Percentiles rank a stretch among this genome's conserved stretches.
These are phyloP conservation scores for Coremacera marginata DNA, from an alignment of 2,888 invertebrate species.

Conservation along the genomic window DNA sequence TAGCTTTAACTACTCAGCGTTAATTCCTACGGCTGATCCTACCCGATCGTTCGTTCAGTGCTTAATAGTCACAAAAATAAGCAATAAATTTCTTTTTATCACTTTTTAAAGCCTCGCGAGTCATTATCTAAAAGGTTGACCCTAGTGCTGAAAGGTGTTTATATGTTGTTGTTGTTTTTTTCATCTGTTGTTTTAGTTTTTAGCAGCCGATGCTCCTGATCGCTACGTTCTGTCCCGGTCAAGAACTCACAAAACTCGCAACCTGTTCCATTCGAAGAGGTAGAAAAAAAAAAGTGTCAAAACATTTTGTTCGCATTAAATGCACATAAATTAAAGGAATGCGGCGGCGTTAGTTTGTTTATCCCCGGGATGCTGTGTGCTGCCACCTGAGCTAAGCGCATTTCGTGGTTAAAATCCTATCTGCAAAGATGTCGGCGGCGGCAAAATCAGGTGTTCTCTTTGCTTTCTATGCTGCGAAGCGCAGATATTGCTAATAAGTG, in stretches of 20 bases:
- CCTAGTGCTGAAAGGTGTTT: slow-evolving; percentile 33
- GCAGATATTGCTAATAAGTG: slow-evolving; percentile 45
- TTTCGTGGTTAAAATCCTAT: slow-evolving; percentile 37
- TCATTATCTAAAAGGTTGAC: slow-evolving; percentile 34
- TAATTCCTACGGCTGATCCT: background rate
- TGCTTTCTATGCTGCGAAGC: slow-evolving; percentile 23
- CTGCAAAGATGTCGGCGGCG: slow-evolving; percentile 22
- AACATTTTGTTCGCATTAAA: slow-evolving; percentile 61
- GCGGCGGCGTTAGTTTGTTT: slow-evolving; percentile 35
- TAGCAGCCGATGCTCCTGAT: slow-evolving; percentile 37
- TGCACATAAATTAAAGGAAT: slow-evolving; percentile 57
- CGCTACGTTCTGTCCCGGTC: slow-evolving; percentile 43
- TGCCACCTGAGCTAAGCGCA: slow-evolving; percentile 34
- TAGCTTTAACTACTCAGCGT: slow-evolving; percentile 13
- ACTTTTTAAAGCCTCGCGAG: slow-evolving; percentile 8
- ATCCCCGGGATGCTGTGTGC: background rate
- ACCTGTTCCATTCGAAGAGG: slow-evolving; percentile 32
- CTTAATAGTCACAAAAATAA: slow-evolving; percentile 16
- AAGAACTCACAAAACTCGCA: slow-evolving; percentile 25
- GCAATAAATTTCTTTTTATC: slow-evolving; percentile 36
- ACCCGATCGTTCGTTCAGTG: background rate
- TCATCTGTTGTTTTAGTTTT: slow-evolving; percentile 35
- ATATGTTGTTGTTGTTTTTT: slow-evolving; percentile 38
- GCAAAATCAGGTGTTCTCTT: slow-evolving; percentile 43
- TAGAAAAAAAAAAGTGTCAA: slow-evolving; percentile 54